These are phyloP conservation scores for Syngnathoides biaculeatus DNA, from an alignment of 2,113 vertebrate species.

Conservation along the genomic window DNA sequence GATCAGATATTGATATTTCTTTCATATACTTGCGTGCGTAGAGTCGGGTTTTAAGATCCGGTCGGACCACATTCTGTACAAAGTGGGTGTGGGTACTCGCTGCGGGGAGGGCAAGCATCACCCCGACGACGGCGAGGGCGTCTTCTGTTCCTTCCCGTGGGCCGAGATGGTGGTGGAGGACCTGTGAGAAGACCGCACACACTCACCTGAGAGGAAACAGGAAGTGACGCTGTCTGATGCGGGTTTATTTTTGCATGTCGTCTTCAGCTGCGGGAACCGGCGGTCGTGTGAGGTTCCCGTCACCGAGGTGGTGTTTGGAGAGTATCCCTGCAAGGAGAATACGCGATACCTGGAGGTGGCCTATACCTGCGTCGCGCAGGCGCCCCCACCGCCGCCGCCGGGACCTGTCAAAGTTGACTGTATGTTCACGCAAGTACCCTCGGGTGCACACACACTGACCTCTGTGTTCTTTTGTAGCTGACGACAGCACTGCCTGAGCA, in stretches of 20 bases:
- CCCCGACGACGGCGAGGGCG: constrained; percentile 49
- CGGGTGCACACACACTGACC: neutral
- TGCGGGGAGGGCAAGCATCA: constrained; percentile 53
- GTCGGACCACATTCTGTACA: constrained; percentile 63
- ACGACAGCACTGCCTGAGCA: neutral
- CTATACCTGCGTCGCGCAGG: constrained; percentile 33
- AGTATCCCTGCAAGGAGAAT: constrained; percentile 55
- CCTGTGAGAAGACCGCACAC: constrained; percentile 43
- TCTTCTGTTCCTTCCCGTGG: constrained; percentile 59
- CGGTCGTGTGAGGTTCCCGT: constrained; percentile 53
- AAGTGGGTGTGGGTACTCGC: constrained; percentile 57
- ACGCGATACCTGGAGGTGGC: constrained; percentile 61
- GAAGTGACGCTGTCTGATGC: neutral
- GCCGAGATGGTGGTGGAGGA: constrained; percentile 67
- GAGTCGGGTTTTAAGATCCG: constrained; percentile 48
- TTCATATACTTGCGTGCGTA: constrained; percentile 1
- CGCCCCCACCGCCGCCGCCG: constrained; percentile 28
- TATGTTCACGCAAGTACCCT: constrained; percentile 2
- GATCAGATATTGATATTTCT: neutral
- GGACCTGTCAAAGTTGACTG: constrained; percentile 47
- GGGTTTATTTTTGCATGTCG: neutral
- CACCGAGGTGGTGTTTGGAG: constrained; percentile 57
- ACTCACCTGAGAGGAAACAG: neutral
- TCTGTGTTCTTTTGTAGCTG: neutral
- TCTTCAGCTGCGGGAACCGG: constrained; percentile 35